A percentile compares a stretch with the other conserved stretches of the same genome.
These are phyloP conservation scores for Myotis findleyi DNA, from an alignment of 2,797 vertebrate genomes.

Conservation along the genomic window DNA sequence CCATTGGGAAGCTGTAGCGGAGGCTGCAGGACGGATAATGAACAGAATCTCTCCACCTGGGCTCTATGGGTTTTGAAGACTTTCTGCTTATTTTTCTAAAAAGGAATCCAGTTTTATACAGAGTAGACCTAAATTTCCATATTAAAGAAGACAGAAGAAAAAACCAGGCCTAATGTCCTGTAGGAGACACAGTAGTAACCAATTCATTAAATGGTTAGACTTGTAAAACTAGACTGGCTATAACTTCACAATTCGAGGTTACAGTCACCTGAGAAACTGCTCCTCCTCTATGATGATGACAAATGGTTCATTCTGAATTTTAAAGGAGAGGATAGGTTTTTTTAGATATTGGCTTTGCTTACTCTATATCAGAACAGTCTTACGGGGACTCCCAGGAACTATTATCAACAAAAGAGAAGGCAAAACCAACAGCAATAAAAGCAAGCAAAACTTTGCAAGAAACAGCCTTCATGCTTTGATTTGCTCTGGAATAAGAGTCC, in stretches of 20 bases:
- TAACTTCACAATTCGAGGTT: neutral
- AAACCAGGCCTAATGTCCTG: neutral
- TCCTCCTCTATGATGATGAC: neutral
- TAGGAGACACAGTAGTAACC: neutral
- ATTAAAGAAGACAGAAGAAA: neutral
- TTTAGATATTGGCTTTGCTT: neutral
- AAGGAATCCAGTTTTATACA: neutral
- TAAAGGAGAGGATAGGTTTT: neutral
- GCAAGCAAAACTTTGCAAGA: neutral
- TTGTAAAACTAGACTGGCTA: neutral
- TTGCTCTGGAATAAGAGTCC: neutral
- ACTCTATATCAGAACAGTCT: neutral
- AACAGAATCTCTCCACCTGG: neutral
- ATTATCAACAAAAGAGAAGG: neutral
- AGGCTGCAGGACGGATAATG: neutral
- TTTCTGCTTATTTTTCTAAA: neutral
- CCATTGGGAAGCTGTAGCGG: neutral
- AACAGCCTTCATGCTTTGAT: neutral
- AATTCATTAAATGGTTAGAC: neutral
- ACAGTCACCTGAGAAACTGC: neutral
- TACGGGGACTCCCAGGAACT: neutral
- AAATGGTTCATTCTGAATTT: neutral
- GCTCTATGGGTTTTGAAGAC: neutral
- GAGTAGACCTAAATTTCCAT: constrained; percentile 4
- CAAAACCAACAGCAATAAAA: neutral